Percentiles rank a stretch among this genome's conserved stretches.
These are phyloP conservation scores for Syrphus vitripennis DNA, from an alignment of 2,888 invertebrate species.

Conservation along the genomic window DNA sequence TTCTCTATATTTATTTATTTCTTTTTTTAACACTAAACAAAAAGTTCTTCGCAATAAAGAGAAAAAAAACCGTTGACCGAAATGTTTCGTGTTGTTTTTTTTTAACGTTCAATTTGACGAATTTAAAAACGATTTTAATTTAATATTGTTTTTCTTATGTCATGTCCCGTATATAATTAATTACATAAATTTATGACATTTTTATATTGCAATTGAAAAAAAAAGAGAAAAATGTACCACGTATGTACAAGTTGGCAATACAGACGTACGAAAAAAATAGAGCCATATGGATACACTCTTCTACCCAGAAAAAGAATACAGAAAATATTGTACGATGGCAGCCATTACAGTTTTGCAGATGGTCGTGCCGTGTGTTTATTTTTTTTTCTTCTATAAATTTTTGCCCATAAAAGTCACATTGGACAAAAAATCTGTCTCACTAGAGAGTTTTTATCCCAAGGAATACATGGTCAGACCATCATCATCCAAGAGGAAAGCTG, in stretches of 20 bases:
- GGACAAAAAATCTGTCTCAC: conserved; percentile 25
- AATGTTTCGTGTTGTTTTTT: conserved; percentile 16
- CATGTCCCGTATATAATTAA: conserved; percentile 6
- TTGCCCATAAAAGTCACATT: conserved; percentile 13
- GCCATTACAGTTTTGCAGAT: conserved; percentile 65
- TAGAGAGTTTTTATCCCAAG: conserved; percentile 41
- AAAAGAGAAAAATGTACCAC: conserved; percentile 47
- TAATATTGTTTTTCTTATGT: conserved; percentile 8
- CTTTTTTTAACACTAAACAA: background rate
- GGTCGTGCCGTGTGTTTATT: conserved; percentile 56
- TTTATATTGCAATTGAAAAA: conserved; percentile 32
- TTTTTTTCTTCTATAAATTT: conserved; percentile 21
- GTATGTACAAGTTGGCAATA: conserved; percentile 20
- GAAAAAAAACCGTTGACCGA: background rate
- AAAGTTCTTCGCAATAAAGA: background rate
- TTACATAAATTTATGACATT: conserved; percentile 8
- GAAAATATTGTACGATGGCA: conserved; percentile 52
- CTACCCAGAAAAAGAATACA: conserved; percentile 8
- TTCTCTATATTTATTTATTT: background rate
- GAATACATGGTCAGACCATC: conserved; percentile 38
- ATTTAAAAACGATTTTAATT: background rate
- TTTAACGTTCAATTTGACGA: background rate
- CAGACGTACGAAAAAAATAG: background rate
- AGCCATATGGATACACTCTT: conserved; percentile 39
- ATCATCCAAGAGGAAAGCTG: conserved; percentile 7